Evolutionary conservation across 2,888 invertebrate genomes (phyloP).

Genomic region (Diogma glabrata): DNA sequence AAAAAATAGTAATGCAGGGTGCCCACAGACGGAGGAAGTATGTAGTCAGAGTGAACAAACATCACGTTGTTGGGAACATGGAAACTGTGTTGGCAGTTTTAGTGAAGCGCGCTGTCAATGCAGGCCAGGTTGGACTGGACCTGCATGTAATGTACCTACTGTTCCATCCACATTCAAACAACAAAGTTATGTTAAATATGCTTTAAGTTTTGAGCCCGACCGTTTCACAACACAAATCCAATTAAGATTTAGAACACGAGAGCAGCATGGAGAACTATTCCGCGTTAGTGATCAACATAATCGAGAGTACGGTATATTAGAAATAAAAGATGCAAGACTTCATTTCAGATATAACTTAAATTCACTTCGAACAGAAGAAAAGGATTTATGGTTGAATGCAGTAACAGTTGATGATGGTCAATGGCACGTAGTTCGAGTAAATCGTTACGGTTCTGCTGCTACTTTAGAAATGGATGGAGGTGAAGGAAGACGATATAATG

Average conservation of each 20-base stretch:
- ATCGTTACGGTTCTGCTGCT: conserved; percentile 85
- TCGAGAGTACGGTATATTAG: conserved; percentile 82
- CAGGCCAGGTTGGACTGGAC: conserved; percentile 90
- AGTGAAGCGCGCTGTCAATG: conserved; percentile 87
- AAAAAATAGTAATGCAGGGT: conserved; percentile 77
- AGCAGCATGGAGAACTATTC: conserved; percentile 87
- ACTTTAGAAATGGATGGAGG: conserved; percentile 89
- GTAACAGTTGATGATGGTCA: conserved; percentile 90
- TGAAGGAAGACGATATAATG: conserved; percentile 86
- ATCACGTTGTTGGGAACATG: conserved; percentile 82
- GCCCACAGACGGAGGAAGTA: conserved; percentile 85
- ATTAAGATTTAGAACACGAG: conserved; percentile 83
- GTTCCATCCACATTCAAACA: conserved; percentile 86
- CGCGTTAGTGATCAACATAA: conserved; percentile 90
- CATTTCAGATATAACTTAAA: conserved; percentile 91
- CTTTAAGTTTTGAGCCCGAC: conserved; percentile 86
- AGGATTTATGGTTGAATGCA: conserved; percentile 79
- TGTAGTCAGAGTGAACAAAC: conserved; percentile 81
- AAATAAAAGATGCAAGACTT: conserved; percentile 80
- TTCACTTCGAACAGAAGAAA: conserved; percentile 79
- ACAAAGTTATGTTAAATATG: conserved; percentile 94
- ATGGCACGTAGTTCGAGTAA: conserved; percentile 90
- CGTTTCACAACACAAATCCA: conserved; percentile 87
- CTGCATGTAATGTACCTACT: conserved; percentile 72
- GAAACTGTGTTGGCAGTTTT: conserved; percentile 86